These are phyloP conservation scores for Lasioglossum vierecki DNA, from an alignment of 2,888 invertebrate species.

Conservation along the genomic window DNA sequence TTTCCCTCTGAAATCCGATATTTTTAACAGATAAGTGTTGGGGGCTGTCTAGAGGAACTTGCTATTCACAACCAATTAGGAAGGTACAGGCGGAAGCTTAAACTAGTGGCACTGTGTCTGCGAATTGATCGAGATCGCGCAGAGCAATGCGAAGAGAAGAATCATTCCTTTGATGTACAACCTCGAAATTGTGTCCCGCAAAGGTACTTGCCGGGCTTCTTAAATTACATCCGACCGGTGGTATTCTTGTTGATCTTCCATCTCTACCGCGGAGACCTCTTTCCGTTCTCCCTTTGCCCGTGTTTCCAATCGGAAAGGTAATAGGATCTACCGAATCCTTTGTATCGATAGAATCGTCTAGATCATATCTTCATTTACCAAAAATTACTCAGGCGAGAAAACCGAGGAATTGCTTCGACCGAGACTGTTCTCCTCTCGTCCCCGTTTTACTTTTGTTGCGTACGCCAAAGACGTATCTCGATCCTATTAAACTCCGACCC, in stretches of 20 bases:
- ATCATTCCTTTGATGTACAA: background rate
- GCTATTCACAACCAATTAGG: background rate
- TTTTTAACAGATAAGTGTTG: background rate
- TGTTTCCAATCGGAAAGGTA: constrained; percentile 18
- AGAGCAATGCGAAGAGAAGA: background rate
- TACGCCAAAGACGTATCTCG: background rate
- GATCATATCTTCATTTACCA: background rate
- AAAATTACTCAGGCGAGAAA: background rate
- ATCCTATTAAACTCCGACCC: background rate
- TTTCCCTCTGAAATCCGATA: background rate
- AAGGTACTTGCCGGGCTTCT: constrained; percentile 15
- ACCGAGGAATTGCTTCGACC: background rate
- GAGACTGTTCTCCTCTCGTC: background rate
- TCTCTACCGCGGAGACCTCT: background rate
- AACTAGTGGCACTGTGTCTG: background rate
- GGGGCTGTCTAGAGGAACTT: background rate
- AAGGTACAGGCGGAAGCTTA: background rate
- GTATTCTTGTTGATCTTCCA: constrained; percentile 14
- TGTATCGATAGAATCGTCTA: constrained; percentile 19
- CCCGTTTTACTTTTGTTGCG: background rate
- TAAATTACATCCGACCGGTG: constrained; percentile 23
- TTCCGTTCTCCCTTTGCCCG: background rate
- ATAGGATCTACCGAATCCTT: constrained; percentile 5
- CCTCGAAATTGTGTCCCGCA: background rate
- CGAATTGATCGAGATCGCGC: background rate